Percentiles rank a stretch among this genome's conserved stretches.
Conservation (phyloP, 2,888 invertebrate genomes). For the Adelphocoris suturalis region DNA sequence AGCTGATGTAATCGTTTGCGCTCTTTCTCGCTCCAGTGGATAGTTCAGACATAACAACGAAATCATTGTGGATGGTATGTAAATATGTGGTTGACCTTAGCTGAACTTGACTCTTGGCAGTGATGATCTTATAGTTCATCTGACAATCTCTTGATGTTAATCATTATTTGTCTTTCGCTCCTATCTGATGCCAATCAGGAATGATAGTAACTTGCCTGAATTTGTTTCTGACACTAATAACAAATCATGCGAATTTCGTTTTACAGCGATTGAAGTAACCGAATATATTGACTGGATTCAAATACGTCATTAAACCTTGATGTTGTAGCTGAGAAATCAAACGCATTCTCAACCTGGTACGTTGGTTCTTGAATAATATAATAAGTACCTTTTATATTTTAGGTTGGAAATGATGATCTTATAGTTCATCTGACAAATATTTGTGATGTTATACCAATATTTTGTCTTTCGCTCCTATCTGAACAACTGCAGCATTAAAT, state of each 20-base stretch:
- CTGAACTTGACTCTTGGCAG: neutral
- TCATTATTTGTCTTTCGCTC: conserved; percentile 76
- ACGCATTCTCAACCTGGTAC: neutral
- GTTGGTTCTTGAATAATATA: too few relatives aligned
- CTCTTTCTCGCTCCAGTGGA: too few relatives aligned
- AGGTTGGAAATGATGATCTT: conserved; percentile 69
- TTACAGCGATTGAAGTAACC: too few relatives aligned
- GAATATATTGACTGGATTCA: neutral
- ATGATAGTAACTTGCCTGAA: too few relatives aligned
- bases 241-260: too few relatives aligned
- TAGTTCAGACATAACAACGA: too few relatives aligned
- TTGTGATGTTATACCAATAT: conserved; percentile 53
- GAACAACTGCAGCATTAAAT: neutral
- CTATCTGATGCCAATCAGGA: conserved; percentile 75
- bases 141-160: conserved; percentile 74
- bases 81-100: too few relatives aligned
- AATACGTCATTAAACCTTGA: neutral
- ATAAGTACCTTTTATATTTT: neutral
- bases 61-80: too few relatives aligned
- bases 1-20: too few relatives aligned
- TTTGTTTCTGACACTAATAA: too few relatives aligned
- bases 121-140: conserved; percentile 77
- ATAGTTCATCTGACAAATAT: conserved; percentile 73
- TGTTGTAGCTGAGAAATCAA: neutral
- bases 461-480: conserved; percentile 73